Evolutionary conservation across 1,140 invertebrate species (phyloP).

Genomic region (Phymastichus coffea): DNA sequence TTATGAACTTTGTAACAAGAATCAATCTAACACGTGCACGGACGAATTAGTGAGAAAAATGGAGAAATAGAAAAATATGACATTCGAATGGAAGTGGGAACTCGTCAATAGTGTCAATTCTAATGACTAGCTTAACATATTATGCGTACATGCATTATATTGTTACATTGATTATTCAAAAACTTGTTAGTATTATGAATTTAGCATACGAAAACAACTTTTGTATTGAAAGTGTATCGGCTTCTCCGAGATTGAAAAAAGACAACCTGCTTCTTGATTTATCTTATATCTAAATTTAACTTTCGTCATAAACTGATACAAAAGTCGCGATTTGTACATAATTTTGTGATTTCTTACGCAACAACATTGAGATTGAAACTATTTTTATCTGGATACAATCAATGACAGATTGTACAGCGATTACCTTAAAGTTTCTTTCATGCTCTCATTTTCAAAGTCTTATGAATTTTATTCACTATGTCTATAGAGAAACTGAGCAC

Average conservation of each 20-base stretch:
- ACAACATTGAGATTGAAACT: constrained; percentile 16
- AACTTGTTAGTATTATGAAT: too few relatives aligned
- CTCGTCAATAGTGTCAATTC: constrained; percentile 36
- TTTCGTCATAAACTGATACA: constrained; percentile 37
- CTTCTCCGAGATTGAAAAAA: constrained; percentile 19
- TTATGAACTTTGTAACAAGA: background rate
- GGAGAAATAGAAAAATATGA: constrained; percentile 31
- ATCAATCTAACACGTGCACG: constrained; percentile 8
- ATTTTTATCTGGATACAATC: constrained; percentile 6
- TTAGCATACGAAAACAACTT: constrained; percentile 5
- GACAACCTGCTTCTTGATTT: constrained; percentile 2
- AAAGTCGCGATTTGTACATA: constrained; percentile 48
- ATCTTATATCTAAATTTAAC: constrained; percentile 17
- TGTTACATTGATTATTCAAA: constrained; percentile 10
- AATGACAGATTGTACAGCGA: too few relatives aligned
- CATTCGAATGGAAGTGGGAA: constrained; percentile 20
- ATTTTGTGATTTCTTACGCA: constrained; percentile 30
- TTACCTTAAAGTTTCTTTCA: too few relatives aligned
- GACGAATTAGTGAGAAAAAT: constrained; percentile 4
- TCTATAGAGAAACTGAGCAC: too few relatives aligned
- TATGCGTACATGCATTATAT: constrained; percentile 43
- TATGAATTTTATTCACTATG: too few relatives aligned
- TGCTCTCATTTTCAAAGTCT: too few relatives aligned
- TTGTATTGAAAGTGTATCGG: constrained; percentile 5
- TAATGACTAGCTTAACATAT: constrained; percentile 51